phyloP scores from a whole-genome alignment of 1,140 invertebrate genomes.

The Platyura marginata region DNA sequence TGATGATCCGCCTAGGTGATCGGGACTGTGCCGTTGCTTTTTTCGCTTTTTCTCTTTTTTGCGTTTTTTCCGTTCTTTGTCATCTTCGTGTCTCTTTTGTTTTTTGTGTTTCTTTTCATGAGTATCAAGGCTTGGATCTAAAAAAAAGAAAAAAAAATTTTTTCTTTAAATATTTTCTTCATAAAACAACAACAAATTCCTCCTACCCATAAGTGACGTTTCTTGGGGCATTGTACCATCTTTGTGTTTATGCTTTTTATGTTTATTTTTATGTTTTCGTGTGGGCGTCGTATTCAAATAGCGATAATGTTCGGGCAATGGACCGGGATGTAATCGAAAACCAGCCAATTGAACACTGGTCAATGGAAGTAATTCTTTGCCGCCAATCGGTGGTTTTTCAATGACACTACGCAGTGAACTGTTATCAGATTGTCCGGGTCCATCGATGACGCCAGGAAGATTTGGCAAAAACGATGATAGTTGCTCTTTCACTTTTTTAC shows the following conservation, averaged over 20 bases:
- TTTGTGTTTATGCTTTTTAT: slow-evolving; percentile 90
- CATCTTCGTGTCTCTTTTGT: slow-evolving; percentile 82
- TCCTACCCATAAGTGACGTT: slow-evolving; percentile 33
- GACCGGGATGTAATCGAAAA: slow-evolving; percentile 89
- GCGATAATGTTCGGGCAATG: slow-evolving; percentile 88
- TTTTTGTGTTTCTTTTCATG: slow-evolving; percentile 95
- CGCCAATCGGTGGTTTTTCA: slow-evolving; percentile 91
- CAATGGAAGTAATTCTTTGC: slow-evolving; percentile 81
- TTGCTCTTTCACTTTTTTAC: slow-evolving; percentile 92
- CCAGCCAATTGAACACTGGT: slow-evolving; percentile 78
- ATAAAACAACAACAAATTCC: too few relatives aligned
- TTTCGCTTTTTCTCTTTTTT: slow-evolving; percentile 93
- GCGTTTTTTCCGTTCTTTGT: slow-evolving; percentile 82
- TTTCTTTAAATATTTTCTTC: too few relatives aligned
- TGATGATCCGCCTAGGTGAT: too few relatives aligned
- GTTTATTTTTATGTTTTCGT: slow-evolving; percentile 85
- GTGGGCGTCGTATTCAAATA: slow-evolving; percentile 79
- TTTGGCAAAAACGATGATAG: slow-evolving; percentile 88
- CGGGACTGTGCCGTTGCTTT: slow-evolving; percentile 84
- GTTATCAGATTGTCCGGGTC: slow-evolving; percentile 64
- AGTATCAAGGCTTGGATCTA: slow-evolving; percentile 51
- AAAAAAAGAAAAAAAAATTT: slow-evolving; percentile 12
- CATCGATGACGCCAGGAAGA: slow-evolving; percentile 85
- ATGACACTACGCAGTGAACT: slow-evolving; percentile 87
- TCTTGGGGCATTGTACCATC: slow-evolving; percentile 57